Conservation (phyloP, 2,888 invertebrate genomes). For the Tiliacea citrago region DNA sequence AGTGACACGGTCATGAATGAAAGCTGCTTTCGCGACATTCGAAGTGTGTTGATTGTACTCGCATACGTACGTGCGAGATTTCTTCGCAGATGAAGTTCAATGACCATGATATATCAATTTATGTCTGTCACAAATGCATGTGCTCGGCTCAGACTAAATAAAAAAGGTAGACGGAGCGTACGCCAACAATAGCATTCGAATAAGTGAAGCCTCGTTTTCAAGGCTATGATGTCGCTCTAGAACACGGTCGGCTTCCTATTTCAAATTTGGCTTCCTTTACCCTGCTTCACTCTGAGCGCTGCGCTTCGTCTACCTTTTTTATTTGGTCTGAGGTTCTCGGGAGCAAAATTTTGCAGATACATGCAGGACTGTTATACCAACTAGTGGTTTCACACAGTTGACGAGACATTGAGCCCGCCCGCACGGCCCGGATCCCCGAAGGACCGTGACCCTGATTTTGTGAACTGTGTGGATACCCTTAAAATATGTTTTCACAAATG, state of each 20-base stretch:
- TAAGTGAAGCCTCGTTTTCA: too few relatives aligned
- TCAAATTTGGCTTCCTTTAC: too few relatives aligned
- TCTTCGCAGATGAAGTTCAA: constrained; percentile 40
- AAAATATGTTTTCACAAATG: too few relatives aligned
- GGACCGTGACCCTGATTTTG: too few relatives aligned
- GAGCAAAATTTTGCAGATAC: background rate
- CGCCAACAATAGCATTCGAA: too few relatives aligned
- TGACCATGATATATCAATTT: constrained; percentile 31
- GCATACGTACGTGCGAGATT: constrained; percentile 28
- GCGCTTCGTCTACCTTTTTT: too few relatives aligned
- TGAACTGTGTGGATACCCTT: background rate
- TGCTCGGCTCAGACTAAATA: too few relatives aligned
- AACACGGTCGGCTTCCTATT: too few relatives aligned
- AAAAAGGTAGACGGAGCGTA: too few relatives aligned
- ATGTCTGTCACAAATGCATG: background rate
- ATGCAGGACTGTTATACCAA: background rate
- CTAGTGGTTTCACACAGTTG: background rate
- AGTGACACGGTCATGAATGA: constrained; percentile 73
- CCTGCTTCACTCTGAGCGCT: too few relatives aligned
- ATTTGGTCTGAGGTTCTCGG: too few relatives aligned
- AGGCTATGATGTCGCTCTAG: too few relatives aligned
- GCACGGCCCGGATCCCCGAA: background rate
- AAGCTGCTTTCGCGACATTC: constrained; percentile 75
- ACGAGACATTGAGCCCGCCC: background rate
- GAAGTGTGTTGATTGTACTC: constrained; percentile 34